Evolutionary conservation across 2,888 invertebrate species (phyloP).

Genomic region (Cryptocephalus primarius): DNA sequence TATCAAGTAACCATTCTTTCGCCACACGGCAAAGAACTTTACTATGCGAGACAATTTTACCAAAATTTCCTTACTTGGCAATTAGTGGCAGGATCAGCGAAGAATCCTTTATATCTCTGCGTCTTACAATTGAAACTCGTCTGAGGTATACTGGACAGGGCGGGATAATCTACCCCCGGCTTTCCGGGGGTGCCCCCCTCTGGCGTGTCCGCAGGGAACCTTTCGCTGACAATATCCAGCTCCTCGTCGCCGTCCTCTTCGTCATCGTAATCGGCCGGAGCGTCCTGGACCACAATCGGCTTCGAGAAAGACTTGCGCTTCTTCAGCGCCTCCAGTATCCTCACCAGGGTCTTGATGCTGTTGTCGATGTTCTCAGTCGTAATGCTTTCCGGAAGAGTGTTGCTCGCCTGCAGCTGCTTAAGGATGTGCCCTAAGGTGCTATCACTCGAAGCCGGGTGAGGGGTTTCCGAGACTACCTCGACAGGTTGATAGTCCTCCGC

Average conservation of each 20-base stretch:
- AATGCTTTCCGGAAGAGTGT: slow-evolving; percentile 64
- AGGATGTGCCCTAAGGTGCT: slow-evolving; percentile 46
- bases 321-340: slow-evolving; percentile 61
- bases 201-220: slow-evolving; percentile 38
- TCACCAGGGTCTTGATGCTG: slow-evolving; percentile 65
- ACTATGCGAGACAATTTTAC: no score
- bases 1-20: no score
- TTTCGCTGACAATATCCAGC: slow-evolving; percentile 22
- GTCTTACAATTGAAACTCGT: slow-evolving; percentile 73
- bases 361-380: slow-evolving; percentile 69
- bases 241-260: slow-evolving; percentile 25
- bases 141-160: slow-evolving; percentile 59
- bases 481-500: slow-evolving; percentile 2
- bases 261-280: slow-evolving; percentile 11
- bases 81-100: slow-evolving; percentile 76
- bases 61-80: slow-evolving; percentile 54
- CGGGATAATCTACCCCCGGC: slow-evolving; percentile 74
- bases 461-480: neutral
- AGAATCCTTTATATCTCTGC: slow-evolving; percentile 82
- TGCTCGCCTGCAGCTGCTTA: slow-evolving; percentile 59
- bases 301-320: slow-evolving; percentile 34
- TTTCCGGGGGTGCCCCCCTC: slow-evolving; percentile 53
- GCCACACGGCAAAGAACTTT: no score
- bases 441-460: slow-evolving; percentile 9
- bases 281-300: slow-evolving; percentile 33